Evolutionary conservation across 2,113 vertebrate genomes (phyloP).

Genomic region (Serilophus lunatus): DNA sequence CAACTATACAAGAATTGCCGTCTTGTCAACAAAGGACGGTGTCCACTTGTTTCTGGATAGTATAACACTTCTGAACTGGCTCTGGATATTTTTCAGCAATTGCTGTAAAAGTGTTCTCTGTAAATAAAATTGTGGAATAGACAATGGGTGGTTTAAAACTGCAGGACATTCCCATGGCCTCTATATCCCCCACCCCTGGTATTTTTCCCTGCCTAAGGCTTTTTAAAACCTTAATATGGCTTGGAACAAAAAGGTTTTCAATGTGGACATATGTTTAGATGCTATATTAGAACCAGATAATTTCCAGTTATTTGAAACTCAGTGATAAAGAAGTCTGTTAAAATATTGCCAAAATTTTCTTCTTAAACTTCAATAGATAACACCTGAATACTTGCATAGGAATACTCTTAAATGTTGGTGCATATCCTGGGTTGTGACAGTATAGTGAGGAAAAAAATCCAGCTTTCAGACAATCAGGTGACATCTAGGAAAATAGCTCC

Average conservation of each 20-base stretch:
- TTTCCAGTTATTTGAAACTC: constrained; percentile 24
- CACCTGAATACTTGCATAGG: background rate
- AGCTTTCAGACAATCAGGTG: background rate
- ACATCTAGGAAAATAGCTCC: background rate
- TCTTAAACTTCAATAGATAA: constrained; percentile 15
- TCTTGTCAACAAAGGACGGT: background rate
- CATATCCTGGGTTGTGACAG: background rate
- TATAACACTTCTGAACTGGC: background rate
- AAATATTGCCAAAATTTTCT: background rate
- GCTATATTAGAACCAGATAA: background rate
- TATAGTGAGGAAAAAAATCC: background rate
- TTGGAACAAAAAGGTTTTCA: constrained; percentile 5
- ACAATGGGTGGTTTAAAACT: background rate
- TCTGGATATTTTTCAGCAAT: background rate
- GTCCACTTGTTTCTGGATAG: background rate
- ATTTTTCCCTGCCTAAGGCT: constrained; percentile 19
- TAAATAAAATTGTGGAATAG: background rate
- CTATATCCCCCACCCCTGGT: background rate
- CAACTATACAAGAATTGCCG: no score
- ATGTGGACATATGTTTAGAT: background rate
- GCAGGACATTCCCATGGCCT: constrained; percentile 56
- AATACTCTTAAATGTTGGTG: background rate
- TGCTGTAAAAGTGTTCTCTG: background rate
- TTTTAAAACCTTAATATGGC: constrained; percentile 24
- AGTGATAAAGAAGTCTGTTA: background rate